phyloP scores from a whole-genome alignment of 2,888 invertebrate species.

The Heliconius charithonia region DNA sequence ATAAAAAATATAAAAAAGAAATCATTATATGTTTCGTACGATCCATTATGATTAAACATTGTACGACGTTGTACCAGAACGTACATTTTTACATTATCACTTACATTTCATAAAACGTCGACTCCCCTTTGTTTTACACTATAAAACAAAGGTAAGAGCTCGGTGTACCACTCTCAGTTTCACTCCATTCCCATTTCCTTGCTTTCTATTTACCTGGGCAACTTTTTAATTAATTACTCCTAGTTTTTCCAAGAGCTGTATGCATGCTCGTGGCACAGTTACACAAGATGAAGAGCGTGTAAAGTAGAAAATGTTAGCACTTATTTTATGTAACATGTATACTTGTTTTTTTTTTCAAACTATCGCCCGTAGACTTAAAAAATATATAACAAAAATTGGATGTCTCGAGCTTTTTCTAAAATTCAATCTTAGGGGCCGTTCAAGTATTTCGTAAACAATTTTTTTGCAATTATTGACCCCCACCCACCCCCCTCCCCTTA shows the following conservation, averaged over 20 bases:
- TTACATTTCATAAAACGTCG: slow-evolving; percentile 19
- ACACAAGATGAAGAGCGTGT: neutral
- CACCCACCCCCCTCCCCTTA: no score
- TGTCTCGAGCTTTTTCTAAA: no score
- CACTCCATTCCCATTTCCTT: slow-evolving; percentile 29
- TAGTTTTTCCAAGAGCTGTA: slow-evolving; percentile 25
- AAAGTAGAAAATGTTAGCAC: neutral
- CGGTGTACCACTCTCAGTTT: slow-evolving; percentile 16
- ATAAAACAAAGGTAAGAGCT: slow-evolving; percentile 1
- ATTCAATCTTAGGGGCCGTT: no score
- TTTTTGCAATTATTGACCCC: no score
- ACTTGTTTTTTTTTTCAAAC: no score
- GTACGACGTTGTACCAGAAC: neutral
- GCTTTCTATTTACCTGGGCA: slow-evolving; percentile 31
- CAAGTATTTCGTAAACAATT: no score
- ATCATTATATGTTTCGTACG: neutral
- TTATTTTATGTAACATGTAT: neutral
- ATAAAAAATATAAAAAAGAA: neutral
- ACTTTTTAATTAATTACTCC: slow-evolving; percentile 41
- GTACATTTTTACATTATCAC: no score
- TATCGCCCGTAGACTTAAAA: no score
- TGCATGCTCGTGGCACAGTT: neutral
- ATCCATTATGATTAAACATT: neutral
- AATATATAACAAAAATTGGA: no score
- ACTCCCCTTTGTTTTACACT: slow-evolving; percentile 22